These are phyloP conservation scores for Acanthosepion esculentum DNA, from an alignment of 2,888 invertebrate species.

Conservation along the genomic window DNA sequence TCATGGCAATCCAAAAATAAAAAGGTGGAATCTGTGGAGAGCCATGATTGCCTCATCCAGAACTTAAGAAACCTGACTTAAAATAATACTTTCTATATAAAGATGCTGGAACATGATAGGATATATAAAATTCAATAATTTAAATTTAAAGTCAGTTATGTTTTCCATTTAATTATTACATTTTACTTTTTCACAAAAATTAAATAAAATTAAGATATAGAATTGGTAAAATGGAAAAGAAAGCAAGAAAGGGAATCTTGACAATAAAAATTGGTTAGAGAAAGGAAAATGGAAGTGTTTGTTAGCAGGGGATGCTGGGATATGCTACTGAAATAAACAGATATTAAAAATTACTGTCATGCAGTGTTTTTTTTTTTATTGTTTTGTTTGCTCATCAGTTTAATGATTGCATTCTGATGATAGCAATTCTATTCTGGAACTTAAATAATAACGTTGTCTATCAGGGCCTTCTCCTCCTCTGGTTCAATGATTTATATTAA, in stretches of 20 bases:
- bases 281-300: neutral
- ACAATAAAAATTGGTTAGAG: too few relatives aligned
- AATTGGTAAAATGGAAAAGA: neutral
- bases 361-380: neutral
- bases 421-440: conserved; percentile 33
- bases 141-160: too few relatives aligned
- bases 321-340: too few relatives aligned
- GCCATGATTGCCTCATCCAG: too few relatives aligned
- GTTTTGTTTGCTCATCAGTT: neutral
- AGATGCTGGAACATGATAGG: too few relatives aligned
- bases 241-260: neutral
- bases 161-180: too few relatives aligned
- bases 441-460: conserved; percentile 5
- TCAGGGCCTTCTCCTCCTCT: neutral
- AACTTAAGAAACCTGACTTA: too few relatives aligned
- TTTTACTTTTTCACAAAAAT: neutral
- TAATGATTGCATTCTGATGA: conserved; percentile 22
- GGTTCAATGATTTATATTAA: conserved; percentile 22
- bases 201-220: neutral
- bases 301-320: neutral
- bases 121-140: too few relatives aligned
- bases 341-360: too few relatives aligned
- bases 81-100: too few relatives aligned
- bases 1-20: too few relatives aligned
- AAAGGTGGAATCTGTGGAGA: too few relatives aligned